Percentiles rank a stretch among this genome's conserved stretches.
These are phyloP conservation scores for Drosophila sordidula DNA, from an alignment of 2,888 invertebrate genomes.

Conservation along the genomic window DNA sequence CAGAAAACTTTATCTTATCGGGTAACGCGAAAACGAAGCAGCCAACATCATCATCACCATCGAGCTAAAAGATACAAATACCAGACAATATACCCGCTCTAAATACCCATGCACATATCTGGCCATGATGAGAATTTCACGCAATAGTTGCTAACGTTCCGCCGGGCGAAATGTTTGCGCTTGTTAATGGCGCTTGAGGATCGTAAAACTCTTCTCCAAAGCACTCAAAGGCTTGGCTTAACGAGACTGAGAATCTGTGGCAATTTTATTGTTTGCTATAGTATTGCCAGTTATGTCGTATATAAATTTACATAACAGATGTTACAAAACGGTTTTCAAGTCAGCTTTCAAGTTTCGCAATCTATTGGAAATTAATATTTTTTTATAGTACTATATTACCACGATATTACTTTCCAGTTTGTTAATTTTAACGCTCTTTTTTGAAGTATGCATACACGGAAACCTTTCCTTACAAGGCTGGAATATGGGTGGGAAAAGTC, in stretches of 20 bases:
- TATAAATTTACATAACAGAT: too few relatives aligned
- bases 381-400: too few relatives aligned
- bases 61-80: constrained; percentile 37
- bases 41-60: constrained; percentile 35
- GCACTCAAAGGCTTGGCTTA: constrained; percentile 6
- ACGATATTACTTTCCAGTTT: too few relatives aligned
- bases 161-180: constrained; percentile 25
- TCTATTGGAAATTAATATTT: background rate
- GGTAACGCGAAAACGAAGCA: constrained; percentile 51
- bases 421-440: too few relatives aligned
- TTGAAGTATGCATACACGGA: too few relatives aligned
- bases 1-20: constrained; percentile 68
- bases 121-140: constrained; percentile 50
- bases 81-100: constrained; percentile 29
- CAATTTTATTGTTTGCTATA: background rate
- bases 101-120: constrained; percentile 23
- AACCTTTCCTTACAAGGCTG: too few relatives aligned
- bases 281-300: too few relatives aligned
- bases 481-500: too few relatives aligned
- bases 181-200: constrained; percentile 1
- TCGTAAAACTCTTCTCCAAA: constrained; percentile 9
- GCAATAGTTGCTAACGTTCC: constrained; percentile 28
- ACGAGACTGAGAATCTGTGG: background rate
- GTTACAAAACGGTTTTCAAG: background rate
- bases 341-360: background rate